Evolutionary conservation across 2,797 vertebrate species (phyloP), one percentile per base, ranked within the genome.

Genomic region (Eutrigla gurnardus): DNA sequence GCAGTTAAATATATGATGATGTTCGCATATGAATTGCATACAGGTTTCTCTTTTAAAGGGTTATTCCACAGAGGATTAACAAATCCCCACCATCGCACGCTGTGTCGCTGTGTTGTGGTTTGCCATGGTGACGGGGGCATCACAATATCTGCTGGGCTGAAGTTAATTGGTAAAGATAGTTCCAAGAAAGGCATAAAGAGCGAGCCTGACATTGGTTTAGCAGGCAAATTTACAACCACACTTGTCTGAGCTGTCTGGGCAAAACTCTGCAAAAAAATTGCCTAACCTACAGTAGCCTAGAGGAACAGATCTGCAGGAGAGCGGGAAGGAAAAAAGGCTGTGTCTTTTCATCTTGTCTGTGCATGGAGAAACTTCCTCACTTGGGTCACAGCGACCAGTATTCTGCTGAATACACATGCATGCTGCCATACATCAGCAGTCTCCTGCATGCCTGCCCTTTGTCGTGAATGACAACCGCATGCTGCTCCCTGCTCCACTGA

Each of bases 31-130:
- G 52, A 80, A 73, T 84, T 65, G 70, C 75, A 59, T 18, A 33
- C 13, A 33, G 57, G 15, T 54, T 59, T 68, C 65, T 64, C 25
- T 65, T 86, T 81, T 54, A 67, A 80, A 71, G 72, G 18, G 59
- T 17, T 71, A 45, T 77, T 81, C 75, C 70, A 33, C 33, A 47
- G 78, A 73, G 80, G 52, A 71, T 80, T 68, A 72, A 60, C 70
- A 77, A 66, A 78, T 33, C 39, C 33, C 42, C 60, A 59, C 14
- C 66, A 32, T 66, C 62, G 18, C 59, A 66, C 53, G 69, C 67
- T 49, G 64, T 58, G 33, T 60, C 4, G 1, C 64, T 81, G 55
- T 87, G 84, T 85, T 88, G 68, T 82, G 65, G 43, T 88, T 85
- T 75, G 67, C 73, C 74, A 61, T 75, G 71, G 85, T 53, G 59